Conservation (phyloP, 2,797 vertebrate genomes). For the Oreochromis grahami region DNA sequence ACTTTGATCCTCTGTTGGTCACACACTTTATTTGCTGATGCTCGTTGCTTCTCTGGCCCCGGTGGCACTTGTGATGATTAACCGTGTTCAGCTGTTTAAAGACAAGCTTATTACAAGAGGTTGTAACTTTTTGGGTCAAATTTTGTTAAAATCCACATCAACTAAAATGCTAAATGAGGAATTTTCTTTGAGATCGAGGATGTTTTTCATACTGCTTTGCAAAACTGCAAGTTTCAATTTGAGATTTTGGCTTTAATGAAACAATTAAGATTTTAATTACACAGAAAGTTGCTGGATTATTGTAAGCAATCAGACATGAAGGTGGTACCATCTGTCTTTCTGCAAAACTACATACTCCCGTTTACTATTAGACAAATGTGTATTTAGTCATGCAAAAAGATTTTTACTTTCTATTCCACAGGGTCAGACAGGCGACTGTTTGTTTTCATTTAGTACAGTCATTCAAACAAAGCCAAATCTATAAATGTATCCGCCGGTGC, state of each 20-base stretch:
- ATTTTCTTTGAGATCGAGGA: neutral
- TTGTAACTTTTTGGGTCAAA: neutral
- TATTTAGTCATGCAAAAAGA: neutral
- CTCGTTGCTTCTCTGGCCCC: neutral
- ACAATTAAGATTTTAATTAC: neutral
- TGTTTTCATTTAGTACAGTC: neutral
- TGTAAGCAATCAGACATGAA: neutral
- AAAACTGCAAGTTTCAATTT: neutral
- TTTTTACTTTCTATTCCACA: neutral
- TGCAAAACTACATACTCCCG: neutral
- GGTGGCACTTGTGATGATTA: constrained; percentile 29
- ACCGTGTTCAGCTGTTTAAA: constrained; percentile 6
- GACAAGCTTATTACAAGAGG: neutral
- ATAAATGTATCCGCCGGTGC: constrained; percentile 19
- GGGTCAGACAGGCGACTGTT: neutral
- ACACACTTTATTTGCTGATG: constrained; percentile 41
- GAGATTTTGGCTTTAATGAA: neutral
- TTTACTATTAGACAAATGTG: neutral
- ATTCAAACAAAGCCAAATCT: constrained; percentile 7
- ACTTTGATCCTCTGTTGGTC: constrained; percentile 66
- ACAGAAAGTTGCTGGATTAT: neutral
- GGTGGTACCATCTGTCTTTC: neutral
- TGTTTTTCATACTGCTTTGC: neutral
- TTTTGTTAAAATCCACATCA: neutral
- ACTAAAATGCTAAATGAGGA: neutral